Conservation (phyloP, 2,888 invertebrate genomes). For the Drosophila meridionalis region DNA sequence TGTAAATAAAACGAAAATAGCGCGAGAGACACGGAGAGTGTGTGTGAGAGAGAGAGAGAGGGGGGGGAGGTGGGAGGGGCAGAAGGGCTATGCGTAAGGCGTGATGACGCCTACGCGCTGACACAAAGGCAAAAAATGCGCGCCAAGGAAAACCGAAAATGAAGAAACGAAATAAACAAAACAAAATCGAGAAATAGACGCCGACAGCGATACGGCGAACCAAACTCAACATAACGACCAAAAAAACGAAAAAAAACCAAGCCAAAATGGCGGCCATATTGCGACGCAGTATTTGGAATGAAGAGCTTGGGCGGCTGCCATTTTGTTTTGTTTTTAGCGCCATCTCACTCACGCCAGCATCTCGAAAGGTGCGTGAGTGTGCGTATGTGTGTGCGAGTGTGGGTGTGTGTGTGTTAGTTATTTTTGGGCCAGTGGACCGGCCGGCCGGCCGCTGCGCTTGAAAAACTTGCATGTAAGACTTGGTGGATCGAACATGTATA, state of each 20-base stretch:
- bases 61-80: neutral
- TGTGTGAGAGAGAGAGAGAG: neutral
- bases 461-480: constrained; percentile 16
- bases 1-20: constrained; percentile 73
- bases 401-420: neutral
- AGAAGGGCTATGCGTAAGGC: constrained; percentile 3
- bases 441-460: constrained; percentile 30
- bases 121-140: constrained; percentile 19
- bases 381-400: neutral
- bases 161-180: constrained; percentile 71
- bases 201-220: constrained; percentile 25
- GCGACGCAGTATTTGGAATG: constrained; percentile 67
- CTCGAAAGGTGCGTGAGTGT: constrained; percentile 12
- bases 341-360: constrained; percentile 41
- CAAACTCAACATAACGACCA: constrained; percentile 62
- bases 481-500: constrained; percentile 1
- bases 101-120: constrained; percentile 65
- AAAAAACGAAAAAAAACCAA: constrained; percentile 20
- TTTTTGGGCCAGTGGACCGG: constrained; percentile 17
- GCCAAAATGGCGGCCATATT: constrained; percentile 75
- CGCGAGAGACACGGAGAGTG: constrained; percentile 11
- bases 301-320: constrained; percentile 66
- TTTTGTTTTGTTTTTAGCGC: constrained; percentile 64
- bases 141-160: constrained; percentile 50
- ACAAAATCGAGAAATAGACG: constrained; percentile 52